A percentile compares a stretch with the other conserved stretches of the same genome.
phyloP scores from a whole-genome alignment of 1,140 invertebrate species.

The Apis dorsata region DNA sequence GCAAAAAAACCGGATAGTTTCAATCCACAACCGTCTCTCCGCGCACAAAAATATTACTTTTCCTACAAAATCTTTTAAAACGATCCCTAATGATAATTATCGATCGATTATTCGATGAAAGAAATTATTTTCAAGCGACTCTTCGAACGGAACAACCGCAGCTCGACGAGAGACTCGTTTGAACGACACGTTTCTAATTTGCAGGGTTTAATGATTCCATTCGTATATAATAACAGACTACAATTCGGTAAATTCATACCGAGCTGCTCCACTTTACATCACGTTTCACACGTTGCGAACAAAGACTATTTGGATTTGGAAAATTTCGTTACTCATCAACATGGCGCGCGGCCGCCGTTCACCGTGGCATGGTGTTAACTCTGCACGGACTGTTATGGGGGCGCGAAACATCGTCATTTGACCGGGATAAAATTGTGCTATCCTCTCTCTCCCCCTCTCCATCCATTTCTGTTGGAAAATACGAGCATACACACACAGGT shows the following conservation, averaged over 20 bases:
- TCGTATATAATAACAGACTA: not conserved
- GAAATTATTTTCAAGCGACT: no score
- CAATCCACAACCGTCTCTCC: no score
- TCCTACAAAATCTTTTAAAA: no score
- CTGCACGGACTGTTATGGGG: not conserved
- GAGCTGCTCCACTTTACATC: no score
- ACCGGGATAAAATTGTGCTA: constrained; percentile 1
- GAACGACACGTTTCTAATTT: no score
- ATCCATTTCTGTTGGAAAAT: not conserved
- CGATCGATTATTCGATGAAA: no score
- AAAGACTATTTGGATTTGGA: constrained; percentile 14
- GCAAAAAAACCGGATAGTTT: no score
- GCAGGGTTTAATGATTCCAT: not conserved
- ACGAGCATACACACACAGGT: not conserved
- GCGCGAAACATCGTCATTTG: constrained; percentile 8
- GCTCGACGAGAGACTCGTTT: no score
- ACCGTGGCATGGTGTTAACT: not conserved
- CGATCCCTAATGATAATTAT: no score
- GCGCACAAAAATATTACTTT: no score
- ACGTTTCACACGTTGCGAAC: not conserved
- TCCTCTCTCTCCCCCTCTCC: no score
- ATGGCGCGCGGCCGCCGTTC: not conserved
- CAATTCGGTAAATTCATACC: not conserved
- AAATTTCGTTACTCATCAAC: constrained; percentile 9
- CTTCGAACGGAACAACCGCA: no score